Conservation (phyloP, 2,113 vertebrate species). For the Hippocampus barbouri region DNA sequence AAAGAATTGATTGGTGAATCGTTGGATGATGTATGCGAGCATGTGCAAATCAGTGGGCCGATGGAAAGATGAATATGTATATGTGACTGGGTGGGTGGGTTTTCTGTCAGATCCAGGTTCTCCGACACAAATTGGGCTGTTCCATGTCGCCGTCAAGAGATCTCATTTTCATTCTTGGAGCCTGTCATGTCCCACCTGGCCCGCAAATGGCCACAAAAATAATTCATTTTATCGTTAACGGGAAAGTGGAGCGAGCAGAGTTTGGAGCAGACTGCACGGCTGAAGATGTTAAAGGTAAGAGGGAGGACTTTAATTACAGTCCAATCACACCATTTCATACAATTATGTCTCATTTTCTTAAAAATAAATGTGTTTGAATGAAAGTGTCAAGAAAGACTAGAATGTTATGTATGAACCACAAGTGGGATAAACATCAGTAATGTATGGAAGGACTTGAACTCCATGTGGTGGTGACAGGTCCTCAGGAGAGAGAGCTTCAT, state of each 20-base stretch:
- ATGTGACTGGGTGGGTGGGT: conserved; percentile 11
- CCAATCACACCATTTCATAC: no score
- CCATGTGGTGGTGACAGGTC: conserved; percentile 45
- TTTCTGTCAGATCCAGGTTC: conserved; percentile 52
- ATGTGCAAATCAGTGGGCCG: background rate
- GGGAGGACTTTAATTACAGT: background rate
- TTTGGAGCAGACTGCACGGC: conserved; percentile 43
- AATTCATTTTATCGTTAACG: conserved; percentile 59
- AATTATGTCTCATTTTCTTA: background rate
- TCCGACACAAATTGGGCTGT: background rate
- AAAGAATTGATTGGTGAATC: background rate
- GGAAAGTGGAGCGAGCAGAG: conserved; percentile 55
- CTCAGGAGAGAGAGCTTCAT: conserved; percentile 11
- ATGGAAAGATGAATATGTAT: background rate
- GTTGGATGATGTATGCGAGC: background rate
- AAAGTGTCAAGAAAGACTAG: background rate
- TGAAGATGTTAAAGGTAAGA: conserved; percentile 59
- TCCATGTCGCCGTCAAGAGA: conserved; percentile 13
- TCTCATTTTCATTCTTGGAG: conserved; percentile 8
- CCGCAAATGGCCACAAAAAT: conserved; percentile 48
- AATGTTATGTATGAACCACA: background rate
- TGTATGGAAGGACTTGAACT: conserved; percentile 3
- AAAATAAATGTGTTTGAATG: background rate
- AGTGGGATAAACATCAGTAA: background rate
- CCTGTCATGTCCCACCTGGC: conserved; percentile 4